Evolutionary conservation across 37 sponge, comb jelly and placozoan genomes (phyloP).

Genomic region (Lycopodina hypogea): DNA sequence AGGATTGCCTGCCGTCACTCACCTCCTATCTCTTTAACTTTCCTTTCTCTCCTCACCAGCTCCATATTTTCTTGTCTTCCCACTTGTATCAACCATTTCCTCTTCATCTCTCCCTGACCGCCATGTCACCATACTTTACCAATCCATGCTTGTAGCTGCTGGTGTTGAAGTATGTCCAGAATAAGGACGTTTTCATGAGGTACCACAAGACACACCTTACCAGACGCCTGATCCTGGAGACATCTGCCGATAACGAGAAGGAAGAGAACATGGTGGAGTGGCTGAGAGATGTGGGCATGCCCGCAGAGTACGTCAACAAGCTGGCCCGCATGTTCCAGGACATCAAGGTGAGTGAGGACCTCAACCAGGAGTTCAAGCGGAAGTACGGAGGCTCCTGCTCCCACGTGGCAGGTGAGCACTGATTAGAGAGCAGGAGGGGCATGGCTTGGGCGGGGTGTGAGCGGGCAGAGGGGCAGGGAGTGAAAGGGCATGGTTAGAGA

Average conservation of each 20-base stretch:
- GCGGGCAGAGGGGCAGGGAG: not conserved
- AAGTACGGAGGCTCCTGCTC: conserved; percentile 38
- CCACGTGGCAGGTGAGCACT: conserved; percentile 53
- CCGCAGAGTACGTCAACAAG: conserved; percentile 93
- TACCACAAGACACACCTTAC: conserved; percentile 92
- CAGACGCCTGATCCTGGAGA: conserved; percentile 83
- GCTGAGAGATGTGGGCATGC: conserved; percentile 94
- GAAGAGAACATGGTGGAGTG: conserved; percentile 97
- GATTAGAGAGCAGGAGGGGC: not conserved
- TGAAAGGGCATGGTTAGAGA: not conserved
- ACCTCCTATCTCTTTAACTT: not conserved
- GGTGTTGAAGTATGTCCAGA: conserved; percentile 92
- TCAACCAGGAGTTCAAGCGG: conserved; percentile 84
- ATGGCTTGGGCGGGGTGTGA: not conserved
- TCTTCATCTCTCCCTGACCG: not conserved
- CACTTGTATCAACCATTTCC: not conserved
- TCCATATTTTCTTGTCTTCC: not conserved
- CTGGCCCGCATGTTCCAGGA: conserved; percentile 95
- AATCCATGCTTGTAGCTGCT: conserved; percentile 50
- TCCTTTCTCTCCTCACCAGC: not conserved
- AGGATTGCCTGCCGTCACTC: conserved; percentile 15
- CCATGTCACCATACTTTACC: not conserved
- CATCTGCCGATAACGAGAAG: conserved; percentile 89
- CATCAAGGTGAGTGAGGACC: conserved; percentile 88
- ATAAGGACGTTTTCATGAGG: conserved; percentile 94